Conservation (phyloP, 2,888 invertebrate genomes). For the Parnassius orleans region DNA sequence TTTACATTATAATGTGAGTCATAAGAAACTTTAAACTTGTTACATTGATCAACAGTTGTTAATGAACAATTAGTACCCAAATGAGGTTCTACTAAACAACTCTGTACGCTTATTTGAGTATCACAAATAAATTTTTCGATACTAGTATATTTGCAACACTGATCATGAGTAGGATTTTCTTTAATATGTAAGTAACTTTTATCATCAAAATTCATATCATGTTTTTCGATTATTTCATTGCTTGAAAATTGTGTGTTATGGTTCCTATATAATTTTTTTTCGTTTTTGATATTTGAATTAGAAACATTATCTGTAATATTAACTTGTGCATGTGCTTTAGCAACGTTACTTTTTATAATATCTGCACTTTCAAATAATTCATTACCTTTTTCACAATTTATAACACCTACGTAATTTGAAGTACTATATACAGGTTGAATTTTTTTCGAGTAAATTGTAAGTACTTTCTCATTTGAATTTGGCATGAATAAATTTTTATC, state of each 20-base stretch:
- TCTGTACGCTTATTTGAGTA: conserved; percentile 15
- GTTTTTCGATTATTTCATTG: not conserved
- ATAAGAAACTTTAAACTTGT: conserved; percentile 35
- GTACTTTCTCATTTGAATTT: not conserved
- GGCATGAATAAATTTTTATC: not conserved
- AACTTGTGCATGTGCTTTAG: no score
- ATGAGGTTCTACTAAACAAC: conserved; percentile 7
- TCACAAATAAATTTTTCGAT: conserved; percentile 12
- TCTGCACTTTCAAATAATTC: conserved; percentile 2
- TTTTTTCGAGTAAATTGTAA: conserved; percentile 12
- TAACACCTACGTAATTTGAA: conserved; percentile 59
- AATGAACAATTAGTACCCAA: conserved; percentile 6
- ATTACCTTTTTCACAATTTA: conserved; percentile 61
- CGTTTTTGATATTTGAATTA: not conserved
- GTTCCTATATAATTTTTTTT: conserved; percentile 1
- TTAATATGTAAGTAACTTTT: conserved; percentile 25
- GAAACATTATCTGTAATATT: no score
- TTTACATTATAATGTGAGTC: conserved; percentile 53
- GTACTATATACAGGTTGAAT: conserved; percentile 27
- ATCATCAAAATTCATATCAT: conserved; percentile 8
- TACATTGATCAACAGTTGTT: conserved; percentile 15
- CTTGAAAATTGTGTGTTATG: not conserved
- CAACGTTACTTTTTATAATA: not conserved
- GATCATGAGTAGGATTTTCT: conserved; percentile 6
- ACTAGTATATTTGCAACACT: conserved; percentile 2